phyloP scores from a whole-genome alignment of 2,797 vertebrate species.

The Sebastes glaucus region DNA sequence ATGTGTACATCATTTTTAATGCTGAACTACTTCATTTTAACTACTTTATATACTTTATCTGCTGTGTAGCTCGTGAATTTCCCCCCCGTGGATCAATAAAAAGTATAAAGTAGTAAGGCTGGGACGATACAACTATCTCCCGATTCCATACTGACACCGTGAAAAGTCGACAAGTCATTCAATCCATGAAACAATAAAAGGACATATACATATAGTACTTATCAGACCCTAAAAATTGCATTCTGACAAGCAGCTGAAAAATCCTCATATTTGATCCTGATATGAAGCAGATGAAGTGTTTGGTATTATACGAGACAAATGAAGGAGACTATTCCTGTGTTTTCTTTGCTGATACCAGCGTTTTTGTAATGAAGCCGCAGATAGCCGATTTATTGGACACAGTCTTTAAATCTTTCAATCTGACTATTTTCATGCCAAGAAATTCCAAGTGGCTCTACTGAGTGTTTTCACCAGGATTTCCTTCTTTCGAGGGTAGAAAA shows the following conservation, averaged over 20 bases:
- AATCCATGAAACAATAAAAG: neutral
- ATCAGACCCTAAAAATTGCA: neutral
- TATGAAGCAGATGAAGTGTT: neutral
- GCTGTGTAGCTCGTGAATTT: neutral
- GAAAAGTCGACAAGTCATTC: neutral
- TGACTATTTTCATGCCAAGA: conserved; percentile 52
- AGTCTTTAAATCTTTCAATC: conserved; percentile 47
- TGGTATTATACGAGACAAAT: conserved; percentile 9
- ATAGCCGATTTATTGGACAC: conserved; percentile 35
- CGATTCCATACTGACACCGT: too few species aligned
- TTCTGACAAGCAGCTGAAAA: neutral
- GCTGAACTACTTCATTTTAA: too few species aligned
- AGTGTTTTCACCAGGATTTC: conserved; percentile 64
- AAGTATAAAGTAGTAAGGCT: too few species aligned
- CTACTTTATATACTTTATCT: neutral
- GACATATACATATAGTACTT: neutral
- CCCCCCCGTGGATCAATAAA: too few species aligned
- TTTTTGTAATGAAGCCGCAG: conserved; percentile 17
- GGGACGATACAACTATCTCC: too few species aligned
- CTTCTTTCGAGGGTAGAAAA: conserved; percentile 56
- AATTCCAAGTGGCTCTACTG: conserved; percentile 57
- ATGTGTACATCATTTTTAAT: too few species aligned
- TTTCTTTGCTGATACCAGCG: conserved; percentile 29
- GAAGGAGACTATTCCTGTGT: conserved; percentile 7
- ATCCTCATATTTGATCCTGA: neutral